A percentile compares a stretch with the other conserved stretches of the same genome.
These are phyloP conservation scores for Cenopis cana DNA, from an alignment of 2,888 invertebrate species.

Conservation along the genomic window DNA sequence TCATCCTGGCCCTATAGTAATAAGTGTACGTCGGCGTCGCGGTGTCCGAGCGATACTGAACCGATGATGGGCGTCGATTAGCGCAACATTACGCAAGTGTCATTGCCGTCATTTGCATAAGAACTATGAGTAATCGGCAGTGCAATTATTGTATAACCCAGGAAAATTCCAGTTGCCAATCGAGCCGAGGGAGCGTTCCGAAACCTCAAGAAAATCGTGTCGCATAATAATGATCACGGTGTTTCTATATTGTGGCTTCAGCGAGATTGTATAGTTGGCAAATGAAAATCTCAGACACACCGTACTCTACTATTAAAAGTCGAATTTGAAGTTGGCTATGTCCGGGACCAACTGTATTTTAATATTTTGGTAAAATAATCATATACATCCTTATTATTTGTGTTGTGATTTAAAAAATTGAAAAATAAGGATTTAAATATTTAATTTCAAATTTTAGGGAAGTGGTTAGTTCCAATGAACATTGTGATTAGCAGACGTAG, in stretches of 20 bases:
- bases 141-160: conserved; percentile 72
- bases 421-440: too few relatives aligned
- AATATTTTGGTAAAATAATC: too few relatives aligned
- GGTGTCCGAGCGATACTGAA: conserved; percentile 6
- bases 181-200: conserved; percentile 10
- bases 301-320: too few relatives aligned
- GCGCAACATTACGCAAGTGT: conserved; percentile 67
- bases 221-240: conserved; percentile 9
- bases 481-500: too few relatives aligned
- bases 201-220: conserved; percentile 35
- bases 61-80: conserved; percentile 39
- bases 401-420: too few relatives aligned
- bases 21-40: not conserved
- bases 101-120: conserved; percentile 76
- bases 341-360: too few relatives aligned
- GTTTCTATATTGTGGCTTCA: not conserved
- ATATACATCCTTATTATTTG: too few relatives aligned
- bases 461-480: too few relatives aligned
- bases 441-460: too few relatives aligned
- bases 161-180: conserved; percentile 54
- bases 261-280: not conserved
- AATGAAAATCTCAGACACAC: not conserved
- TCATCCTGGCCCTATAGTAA: too few relatives aligned
- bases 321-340: too few relatives aligned
- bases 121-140: conserved; percentile 59